These are phyloP conservation scores for Albula glossodonta DNA, from an alignment of 2,113 vertebrate species.

Conservation along the genomic window DNA sequence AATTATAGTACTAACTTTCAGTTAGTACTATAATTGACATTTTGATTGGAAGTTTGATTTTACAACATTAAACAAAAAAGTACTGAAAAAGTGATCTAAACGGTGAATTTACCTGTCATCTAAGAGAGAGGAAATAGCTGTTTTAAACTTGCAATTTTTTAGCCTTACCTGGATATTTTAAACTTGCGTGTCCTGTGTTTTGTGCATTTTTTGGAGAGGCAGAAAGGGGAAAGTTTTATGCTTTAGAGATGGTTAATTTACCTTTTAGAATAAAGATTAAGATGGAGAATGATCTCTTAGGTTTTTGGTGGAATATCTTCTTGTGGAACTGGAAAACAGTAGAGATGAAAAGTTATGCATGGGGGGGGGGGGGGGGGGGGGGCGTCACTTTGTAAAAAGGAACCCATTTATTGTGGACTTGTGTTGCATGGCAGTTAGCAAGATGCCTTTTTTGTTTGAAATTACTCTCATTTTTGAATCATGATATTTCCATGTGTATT, in stretches of 20 bases:
- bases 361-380: no score
- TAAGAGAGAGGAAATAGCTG: not conserved
- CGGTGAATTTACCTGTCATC: not conserved
- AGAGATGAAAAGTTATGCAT: not conserved
- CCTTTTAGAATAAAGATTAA: not conserved
- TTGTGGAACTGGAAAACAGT: not conserved
- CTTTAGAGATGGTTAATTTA: not conserved
- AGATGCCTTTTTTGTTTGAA: not conserved
- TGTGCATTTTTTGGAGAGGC: no score
- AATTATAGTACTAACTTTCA: no score
- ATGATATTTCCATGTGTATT: not conserved
- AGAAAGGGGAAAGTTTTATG: no score
- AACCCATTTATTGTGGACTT: no score
- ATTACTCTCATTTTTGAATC: not conserved
- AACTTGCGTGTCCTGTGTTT: no score
- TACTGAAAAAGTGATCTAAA: not conserved
- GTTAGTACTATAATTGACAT: not conserved
- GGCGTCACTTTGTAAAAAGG: not conserved
- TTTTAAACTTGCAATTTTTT: not conserved
- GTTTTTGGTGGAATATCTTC: not conserved
- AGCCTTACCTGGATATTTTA: not conserved
- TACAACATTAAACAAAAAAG: not conserved
- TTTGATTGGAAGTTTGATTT: not conserved
- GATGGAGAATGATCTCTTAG: not conserved
- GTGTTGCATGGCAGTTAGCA: no score